These are phyloP conservation scores for Bursaphelenchus mucronatus DNA, from an alignment of 1,140 invertebrate species.

Conservation along the genomic window DNA sequence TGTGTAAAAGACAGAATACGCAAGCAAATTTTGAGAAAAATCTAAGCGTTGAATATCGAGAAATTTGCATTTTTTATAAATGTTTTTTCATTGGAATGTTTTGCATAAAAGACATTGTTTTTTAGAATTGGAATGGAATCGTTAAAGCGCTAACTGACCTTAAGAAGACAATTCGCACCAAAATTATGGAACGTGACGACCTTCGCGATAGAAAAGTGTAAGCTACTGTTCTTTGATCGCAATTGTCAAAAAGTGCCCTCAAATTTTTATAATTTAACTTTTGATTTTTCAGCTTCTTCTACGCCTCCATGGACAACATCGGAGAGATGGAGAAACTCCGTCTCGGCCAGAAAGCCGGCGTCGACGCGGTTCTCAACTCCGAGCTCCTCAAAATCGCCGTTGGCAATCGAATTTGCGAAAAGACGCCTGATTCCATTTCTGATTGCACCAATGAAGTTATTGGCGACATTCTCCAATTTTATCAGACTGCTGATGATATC, in stretches of 20 bases:
- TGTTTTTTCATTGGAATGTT: neutral
- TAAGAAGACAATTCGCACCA: slow-evolving; percentile 10
- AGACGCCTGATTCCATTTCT: slow-evolving; percentile 22
- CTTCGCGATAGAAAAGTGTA: slow-evolving; percentile 14
- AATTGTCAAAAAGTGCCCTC: neutral
- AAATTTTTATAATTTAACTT: slow-evolving; percentile 5
- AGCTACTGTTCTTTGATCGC: slow-evolving; percentile 8
- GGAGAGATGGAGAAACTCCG: slow-evolving; percentile 31
- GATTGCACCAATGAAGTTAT: slow-evolving; percentile 44
- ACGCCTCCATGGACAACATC: slow-evolving; percentile 41
- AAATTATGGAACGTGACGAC: slow-evolving; percentile 29
- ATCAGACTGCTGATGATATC: slow-evolving; percentile 15
- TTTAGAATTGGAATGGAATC: slow-evolving; percentile 25
- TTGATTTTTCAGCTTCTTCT: slow-evolving; percentile 38
- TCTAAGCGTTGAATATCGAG: neutral
- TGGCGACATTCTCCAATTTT: slow-evolving; percentile 25
- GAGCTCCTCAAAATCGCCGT: slow-evolving; percentile 42
- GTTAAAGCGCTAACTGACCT: slow-evolving; percentile 9
- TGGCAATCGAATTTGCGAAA: slow-evolving; percentile 39
- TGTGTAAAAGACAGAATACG: too few species aligned
- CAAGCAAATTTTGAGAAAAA: too few species aligned
- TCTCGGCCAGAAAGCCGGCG: slow-evolving; percentile 27
- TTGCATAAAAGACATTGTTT: neutral
- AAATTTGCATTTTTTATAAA: slow-evolving; percentile 6
- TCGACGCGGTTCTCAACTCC: slow-evolving; percentile 45